Evolutionary conservation across 2,888 invertebrate genomes (phyloP).

Genomic region (Orthosia incerta): DNA sequence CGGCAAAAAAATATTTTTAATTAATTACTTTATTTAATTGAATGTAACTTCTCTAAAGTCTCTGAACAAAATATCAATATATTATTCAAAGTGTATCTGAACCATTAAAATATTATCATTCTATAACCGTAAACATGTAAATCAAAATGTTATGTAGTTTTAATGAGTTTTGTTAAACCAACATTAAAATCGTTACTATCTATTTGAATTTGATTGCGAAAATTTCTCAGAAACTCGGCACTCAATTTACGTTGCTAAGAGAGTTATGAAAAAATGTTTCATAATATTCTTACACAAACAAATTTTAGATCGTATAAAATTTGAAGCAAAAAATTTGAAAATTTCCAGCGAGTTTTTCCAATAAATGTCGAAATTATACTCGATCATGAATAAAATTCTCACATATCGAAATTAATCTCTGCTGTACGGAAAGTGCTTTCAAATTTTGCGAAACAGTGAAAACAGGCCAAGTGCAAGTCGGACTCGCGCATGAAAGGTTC

Average conservation of each 20-base stretch:
- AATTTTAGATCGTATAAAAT: conserved; percentile 9
- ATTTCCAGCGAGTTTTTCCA: not conserved
- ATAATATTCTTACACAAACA: conserved; percentile 1
- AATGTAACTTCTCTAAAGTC: too few species aligned
- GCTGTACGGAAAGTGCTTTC: too few species aligned
- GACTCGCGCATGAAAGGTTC: too few species aligned
- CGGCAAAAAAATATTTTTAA: too few species aligned
- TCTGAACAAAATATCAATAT: too few species aligned
- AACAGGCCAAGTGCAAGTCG: too few species aligned
- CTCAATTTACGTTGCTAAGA: conserved; percentile 27
- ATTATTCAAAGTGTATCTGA: too few species aligned
- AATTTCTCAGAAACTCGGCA: conserved; percentile 12
- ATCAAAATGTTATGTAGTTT: not conserved
- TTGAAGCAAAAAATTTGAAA: not conserved
- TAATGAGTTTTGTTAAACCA: conserved; percentile 38
- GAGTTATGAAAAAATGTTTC: not conserved
- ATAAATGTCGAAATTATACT: not conserved
- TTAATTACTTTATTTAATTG: too few species aligned
- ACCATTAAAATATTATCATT: not conserved
- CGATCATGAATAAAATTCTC: not conserved
- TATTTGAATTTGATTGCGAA: conserved; percentile 27
- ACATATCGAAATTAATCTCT: not conserved
- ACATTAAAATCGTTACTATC: conserved; percentile 19
- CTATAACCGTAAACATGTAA: not conserved
- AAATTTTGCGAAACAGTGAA: too few species aligned